A percentile compares a stretch with the other conserved stretches of the same genome.
Conservation (phyloP, 1,140 invertebrate species). For the Diploscapter pachys region DNA sequence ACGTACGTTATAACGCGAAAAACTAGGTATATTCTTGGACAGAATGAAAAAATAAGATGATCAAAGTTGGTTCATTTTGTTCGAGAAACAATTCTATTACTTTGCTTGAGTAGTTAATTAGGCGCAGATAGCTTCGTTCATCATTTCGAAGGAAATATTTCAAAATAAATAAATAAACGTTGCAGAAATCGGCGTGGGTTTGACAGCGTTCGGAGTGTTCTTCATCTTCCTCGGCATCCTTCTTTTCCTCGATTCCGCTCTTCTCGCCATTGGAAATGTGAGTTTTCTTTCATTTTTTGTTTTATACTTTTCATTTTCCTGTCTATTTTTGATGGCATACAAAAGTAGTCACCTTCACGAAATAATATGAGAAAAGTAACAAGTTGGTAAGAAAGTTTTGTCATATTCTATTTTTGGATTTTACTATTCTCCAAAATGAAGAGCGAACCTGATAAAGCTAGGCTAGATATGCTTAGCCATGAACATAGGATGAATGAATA, state of each 20-base stretch:
- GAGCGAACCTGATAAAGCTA: too few relatives aligned
- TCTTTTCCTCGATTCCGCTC: slow-evolving; percentile 92
- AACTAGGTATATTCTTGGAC: too few relatives aligned
- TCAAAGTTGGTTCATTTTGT: neutral
- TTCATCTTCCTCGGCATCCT: slow-evolving; percentile 92
- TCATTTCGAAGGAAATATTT: neutral
- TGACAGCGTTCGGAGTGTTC: slow-evolving; percentile 89
- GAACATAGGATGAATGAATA: neutral
- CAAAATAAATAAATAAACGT: slow-evolving; percentile 40
- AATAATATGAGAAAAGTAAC: neutral
- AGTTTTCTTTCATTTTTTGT: slow-evolving; percentile 59
- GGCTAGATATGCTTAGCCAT: too few relatives aligned
- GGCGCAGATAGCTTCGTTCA: neutral
- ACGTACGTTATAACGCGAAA: too few relatives aligned
- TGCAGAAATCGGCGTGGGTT: slow-evolving; percentile 91
- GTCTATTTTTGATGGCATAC: neutral
- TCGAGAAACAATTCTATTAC: neutral
- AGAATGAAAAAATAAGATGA: neutral
- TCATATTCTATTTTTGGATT: neutral
- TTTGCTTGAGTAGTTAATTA: slow-evolving; percentile 10
- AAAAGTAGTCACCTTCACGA: neutral
- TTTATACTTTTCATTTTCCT: slow-evolving; percentile 7
- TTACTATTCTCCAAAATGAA: neutral
- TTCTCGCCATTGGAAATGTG: slow-evolving; percentile 97
- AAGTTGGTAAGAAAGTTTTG: too few relatives aligned